Evolutionary conservation across 2,888 invertebrate genomes (phyloP), one percentile per base, ranked within the genome.

Genomic region (Sepiola atlantica): DNA sequence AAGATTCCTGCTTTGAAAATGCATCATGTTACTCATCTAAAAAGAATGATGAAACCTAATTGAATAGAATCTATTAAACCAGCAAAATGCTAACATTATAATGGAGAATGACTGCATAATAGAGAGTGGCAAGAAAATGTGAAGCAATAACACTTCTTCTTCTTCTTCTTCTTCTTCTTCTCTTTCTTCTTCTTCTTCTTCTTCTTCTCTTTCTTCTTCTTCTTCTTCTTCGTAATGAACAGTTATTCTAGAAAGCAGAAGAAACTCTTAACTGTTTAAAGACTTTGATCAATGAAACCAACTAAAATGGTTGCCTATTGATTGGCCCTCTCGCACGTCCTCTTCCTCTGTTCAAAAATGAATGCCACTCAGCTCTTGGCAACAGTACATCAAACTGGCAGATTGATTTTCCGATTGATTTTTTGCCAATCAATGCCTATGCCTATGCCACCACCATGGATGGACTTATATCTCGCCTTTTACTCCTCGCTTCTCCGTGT

Each of bases 231-330:
- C n/a, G 77, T 32, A n/a, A 77, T n/a, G 77, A n/a, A 77, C n/a
- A 16, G n/a, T n/a, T 12, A 32, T 77, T 77, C 12, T 77, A 32
- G 16, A 77, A 32, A 77, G 77, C n/a, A 77, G n/a, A 77, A 77
- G 77, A 77, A n/a, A n/a, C 77, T 77, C n/a, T 18, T 18, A 77
- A 32, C n/a, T 77, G 77, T 77, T n/a, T 77, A 77, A 77, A 77
- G 77, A 77, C 77, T 77, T 77, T 77, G 77, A 77, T 77, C 77
- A 77, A 77, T 77, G n/a, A 32, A 77, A 77, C 77, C n/a, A 77
- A 77, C 77, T n/a, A 12, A 77, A 77, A 77, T 77, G 77, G n/a
- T 77, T 14, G 77, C 16, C 14, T 77, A 77, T 77, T 77, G 77
- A 77, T 77, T 77, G 77, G 32, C 32, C 18, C 28, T 16, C 61